Evolutionary conservation across 1,140 invertebrate species (phyloP), one percentile per base, ranked within the genome.

Genomic region (Oedothorax gibbosus): DNA sequence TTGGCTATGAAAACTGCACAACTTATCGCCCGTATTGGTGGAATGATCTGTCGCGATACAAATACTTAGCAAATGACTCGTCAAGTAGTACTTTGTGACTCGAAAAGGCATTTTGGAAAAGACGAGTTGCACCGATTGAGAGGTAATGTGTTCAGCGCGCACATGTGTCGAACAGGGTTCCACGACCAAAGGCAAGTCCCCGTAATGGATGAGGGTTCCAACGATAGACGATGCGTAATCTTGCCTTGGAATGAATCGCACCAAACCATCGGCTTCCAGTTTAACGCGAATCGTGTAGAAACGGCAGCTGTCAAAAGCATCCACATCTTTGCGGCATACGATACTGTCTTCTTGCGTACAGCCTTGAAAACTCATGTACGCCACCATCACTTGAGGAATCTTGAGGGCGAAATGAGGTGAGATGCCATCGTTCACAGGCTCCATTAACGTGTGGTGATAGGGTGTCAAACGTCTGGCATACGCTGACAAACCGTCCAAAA

Each of bases 1-100:
- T 79, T 79, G 76, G 5, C 76, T 64, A 21, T 79, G 76, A 35
- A 79, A 54, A 54, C 15, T 79, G 9, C 49, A 66, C 7, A 79
- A 15, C 68, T 79, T 79, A 35, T 79, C 62, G 0, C 76, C 76
- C 57, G 77, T 79, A 1, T 14, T 2, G 11, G 77, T 15, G 12
- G 5, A 0, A 68, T 68, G 18, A 0, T 18, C 3, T 53, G 20
- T 0, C 68, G 54, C 50, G 0, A 79, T 18, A 54, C 77, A 54
- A 0, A 79, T 68, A 14, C 10, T 12, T n/a, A 79, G 56, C 3
- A 0, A 5, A 15, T 35, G 9, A 2, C 49, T 20, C 0, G 18
- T 35, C 9, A 56, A 3, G 15, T 20, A 3, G 20, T 49, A 68
- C 49, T 54, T 3, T 12, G 68, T 0, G 12, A 56, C 10, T 56